Base-by-base conservation (phyloP, 2,888 invertebrate species). In the Adelognathus sp. region DNA sequence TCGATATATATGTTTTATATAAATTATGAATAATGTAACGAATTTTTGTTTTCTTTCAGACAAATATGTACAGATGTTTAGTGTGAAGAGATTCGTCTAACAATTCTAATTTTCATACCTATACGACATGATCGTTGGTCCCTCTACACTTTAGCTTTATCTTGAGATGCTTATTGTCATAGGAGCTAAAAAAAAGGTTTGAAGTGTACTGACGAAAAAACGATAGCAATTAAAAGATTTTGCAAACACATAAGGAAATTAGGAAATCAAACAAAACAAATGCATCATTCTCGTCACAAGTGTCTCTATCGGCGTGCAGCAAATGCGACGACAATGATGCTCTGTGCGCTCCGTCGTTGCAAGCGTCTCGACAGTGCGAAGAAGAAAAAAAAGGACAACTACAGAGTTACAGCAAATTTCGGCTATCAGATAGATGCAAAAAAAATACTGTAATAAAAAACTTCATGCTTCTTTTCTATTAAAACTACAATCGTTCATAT, bases 61-160 rank as follows among this genome's bases (percentile, higher is more conserved):
- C n/a, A 60, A 58, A 21, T 60, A 14, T 41, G 24, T 52, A 31
- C 29, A 24, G 24, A 56, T 18, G 52, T 77, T 56, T 60, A 31
- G 7, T 87, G 84, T 85, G 18, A 18, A 44, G 46, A 81, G 79
- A 88, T 90, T 91, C 89, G 89, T 89, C 90, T 90, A 91, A 89
- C 89, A 90, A 90, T 90, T 85, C 88, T 90, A 89, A 90, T 76
- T 75, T 80, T 83, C 81, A 83, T 89, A 84, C 85, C 83, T 88
- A 79, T 46, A 82, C 70, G 84, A 86, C 80, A 81, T 80, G 83
- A 86, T 86, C 86, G 89, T 90, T 91, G 91, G 91, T 90, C 91
- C 91, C 91, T 91, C 91, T 91, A 91, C 87, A 88, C 84, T 91
- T 91, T 91, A 91, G 91, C 91, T 91, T 91, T 91, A 91, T 91